Percentiles rank a stretch among this genome's conserved stretches.
These are phyloP conservation scores for Vombatus ursinus DNA, from an alignment of 2,113 vertebrate species.

Conservation along the genomic window DNA sequence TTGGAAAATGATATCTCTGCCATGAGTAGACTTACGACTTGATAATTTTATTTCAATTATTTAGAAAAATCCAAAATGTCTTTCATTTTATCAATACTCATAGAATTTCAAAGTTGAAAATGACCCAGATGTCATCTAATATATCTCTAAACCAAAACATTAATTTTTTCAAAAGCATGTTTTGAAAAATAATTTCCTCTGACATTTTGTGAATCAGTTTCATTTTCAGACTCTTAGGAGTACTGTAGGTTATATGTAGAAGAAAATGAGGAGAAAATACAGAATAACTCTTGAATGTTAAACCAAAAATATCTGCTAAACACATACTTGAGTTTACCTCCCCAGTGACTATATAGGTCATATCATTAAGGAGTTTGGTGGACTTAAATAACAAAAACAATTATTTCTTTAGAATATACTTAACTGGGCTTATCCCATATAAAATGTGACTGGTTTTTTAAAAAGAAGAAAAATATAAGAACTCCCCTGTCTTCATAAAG, in stretches of 20 bases:
- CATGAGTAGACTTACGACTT: slow-evolving; percentile 52
- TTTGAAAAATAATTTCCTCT: not conserved
- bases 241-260: not conserved
- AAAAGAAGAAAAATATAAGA: not conserved
- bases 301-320: not conserved
- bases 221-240: not conserved
- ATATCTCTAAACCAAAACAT: not conserved
- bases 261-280: not conserved
- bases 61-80: not conserved
- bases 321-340: not conserved
- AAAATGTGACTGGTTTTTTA: not conserved
- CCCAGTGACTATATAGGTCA: not conserved
- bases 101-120: not conserved
- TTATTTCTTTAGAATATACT: not conserved
- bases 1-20: slow-evolving; percentile 67
- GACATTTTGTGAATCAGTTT: not conserved
- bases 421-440: not conserved
- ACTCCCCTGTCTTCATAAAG: too few relatives aligned
- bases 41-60: not conserved
- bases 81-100: not conserved
- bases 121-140: not conserved
- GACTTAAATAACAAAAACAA: not conserved
- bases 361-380: not conserved
- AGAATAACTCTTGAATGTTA: not conserved
- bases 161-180: not conserved